Percentiles rank a stretch among this genome's conserved stretches.
Evolutionary conservation across 2,113 vertebrate species (phyloP).

Genomic region (Xyrauchen texanus): DNA sequence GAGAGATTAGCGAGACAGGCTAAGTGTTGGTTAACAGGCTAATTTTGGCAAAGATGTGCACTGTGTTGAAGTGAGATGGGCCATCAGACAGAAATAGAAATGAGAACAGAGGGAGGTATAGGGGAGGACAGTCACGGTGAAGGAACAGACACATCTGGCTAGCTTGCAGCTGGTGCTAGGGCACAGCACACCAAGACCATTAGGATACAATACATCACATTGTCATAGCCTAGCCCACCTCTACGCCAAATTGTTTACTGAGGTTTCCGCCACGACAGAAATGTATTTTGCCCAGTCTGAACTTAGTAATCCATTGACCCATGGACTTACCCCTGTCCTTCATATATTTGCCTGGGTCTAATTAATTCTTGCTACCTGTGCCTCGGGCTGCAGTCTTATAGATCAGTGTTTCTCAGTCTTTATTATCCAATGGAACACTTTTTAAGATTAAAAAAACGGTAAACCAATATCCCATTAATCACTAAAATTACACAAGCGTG

Average conservation of each 20-base stretch:
- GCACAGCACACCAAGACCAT: conserved; percentile 23
- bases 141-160: conserved; percentile 38
- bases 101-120: conserved; percentile 50
- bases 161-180: conserved; percentile 45
- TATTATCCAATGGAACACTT: no score
- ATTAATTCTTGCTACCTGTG: background rate
- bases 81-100: conserved; percentile 61
- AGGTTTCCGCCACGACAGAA: conserved; percentile 15
- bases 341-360: background rate
- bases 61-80: conserved; percentile 50
- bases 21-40: conserved; percentile 39
- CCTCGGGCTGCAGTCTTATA: background rate
- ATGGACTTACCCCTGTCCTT: background rate
- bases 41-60: conserved; percentile 32
- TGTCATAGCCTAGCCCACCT: background rate
- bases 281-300: conserved; percentile 25
- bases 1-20: conserved; percentile 20
- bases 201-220: conserved; percentile 39
- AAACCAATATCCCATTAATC: no score
- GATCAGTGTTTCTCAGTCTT: no score
- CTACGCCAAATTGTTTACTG: conserved; percentile 24
- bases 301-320: background rate
- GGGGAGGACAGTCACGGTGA: conserved; percentile 58
- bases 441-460: no score
- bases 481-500: no score